A percentile compares a stretch with the other conserved stretches of the same genome.
Evolutionary conservation across 2,797 vertebrate genomes (phyloP).

Genomic region (Tadarida brasiliensis): DNA sequence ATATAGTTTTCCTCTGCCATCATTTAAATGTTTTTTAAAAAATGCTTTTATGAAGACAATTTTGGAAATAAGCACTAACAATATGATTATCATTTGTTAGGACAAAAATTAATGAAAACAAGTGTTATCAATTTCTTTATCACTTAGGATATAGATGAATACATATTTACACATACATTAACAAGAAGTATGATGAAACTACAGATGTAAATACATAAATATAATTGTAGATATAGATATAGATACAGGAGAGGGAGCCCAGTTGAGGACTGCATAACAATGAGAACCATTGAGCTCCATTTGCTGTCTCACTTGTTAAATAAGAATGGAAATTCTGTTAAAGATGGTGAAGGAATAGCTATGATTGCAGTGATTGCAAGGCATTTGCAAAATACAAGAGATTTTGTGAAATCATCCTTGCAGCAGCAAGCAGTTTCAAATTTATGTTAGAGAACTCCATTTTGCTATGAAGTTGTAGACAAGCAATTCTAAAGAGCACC

Average conservation of each 20-base stretch:
- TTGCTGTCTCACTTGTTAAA: constrained; percentile 35
- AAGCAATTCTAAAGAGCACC: constrained; percentile 36
- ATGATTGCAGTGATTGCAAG: background rate
- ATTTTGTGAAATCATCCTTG: constrained; percentile 43
- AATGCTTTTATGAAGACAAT: constrained; percentile 47
- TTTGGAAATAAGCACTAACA: constrained; percentile 46
- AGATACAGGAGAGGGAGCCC: background rate
- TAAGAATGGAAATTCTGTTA: constrained; percentile 16
- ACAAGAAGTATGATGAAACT: background rate
- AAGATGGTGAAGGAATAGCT: constrained; percentile 13
- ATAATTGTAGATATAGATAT: background rate
- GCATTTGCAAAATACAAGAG: constrained; percentile 51
- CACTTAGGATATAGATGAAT: background rate
- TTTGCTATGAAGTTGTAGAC: constrained; percentile 55
- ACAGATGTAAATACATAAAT: background rate
- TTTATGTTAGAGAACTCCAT: constrained; percentile 44
- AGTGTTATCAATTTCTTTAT: background rate
- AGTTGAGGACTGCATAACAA: background rate
- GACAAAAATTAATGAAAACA: constrained; percentile 47
- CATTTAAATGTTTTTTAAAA: constrained; percentile 56
- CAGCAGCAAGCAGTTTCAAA: constrained; percentile 49
- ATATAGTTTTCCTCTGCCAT: constrained; percentile 45
- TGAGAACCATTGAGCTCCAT: background rate
- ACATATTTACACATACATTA: background rate
- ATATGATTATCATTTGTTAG: constrained; percentile 8